phyloP scores from a whole-genome alignment of 2,113 vertebrate genomes.

The Saccopteryx leptura region DNA sequence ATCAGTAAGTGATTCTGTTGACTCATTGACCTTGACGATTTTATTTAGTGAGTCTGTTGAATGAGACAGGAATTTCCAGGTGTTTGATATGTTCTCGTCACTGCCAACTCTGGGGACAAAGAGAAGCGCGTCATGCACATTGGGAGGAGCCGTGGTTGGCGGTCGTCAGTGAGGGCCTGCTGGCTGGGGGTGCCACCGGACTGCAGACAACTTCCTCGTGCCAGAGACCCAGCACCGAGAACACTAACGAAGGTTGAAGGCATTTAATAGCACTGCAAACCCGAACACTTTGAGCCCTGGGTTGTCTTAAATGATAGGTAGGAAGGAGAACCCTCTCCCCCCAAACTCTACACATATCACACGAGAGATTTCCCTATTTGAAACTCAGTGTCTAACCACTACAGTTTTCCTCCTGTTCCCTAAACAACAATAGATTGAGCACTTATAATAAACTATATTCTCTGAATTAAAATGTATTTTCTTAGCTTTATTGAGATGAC shows the following conservation, averaged over 20 bases:
- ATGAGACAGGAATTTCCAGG: constrained; percentile 95
- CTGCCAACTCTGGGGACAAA: constrained; percentile 91
- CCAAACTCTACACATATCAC: neutral
- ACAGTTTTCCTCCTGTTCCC: neutral
- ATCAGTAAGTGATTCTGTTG: constrained; percentile 96
- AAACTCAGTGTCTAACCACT: neutral
- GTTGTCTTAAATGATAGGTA: neutral
- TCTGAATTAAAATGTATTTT: neutral
- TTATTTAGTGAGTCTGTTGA: constrained; percentile 98
- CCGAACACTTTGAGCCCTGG: neutral
- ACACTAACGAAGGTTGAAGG: neutral
- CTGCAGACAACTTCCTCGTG: neutral
- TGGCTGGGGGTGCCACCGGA: neutral
- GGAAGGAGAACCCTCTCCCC: neutral
- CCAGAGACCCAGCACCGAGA: neutral
- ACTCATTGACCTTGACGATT: constrained; percentile 96
- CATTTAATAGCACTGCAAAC: neutral
- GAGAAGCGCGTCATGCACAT: neutral
- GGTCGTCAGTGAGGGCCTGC: constrained; percentile 16
- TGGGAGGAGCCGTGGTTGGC: neutral
- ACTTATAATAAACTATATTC: neutral
- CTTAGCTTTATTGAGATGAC: neutral
- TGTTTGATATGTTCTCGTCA: constrained; percentile 94
- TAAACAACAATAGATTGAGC: neutral
- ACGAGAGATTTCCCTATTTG: neutral